Evolutionary conservation across 2,888 invertebrate species (phyloP), one percentile per base, ranked within the genome.

Genomic region (Linnaemya tessellans): DNA sequence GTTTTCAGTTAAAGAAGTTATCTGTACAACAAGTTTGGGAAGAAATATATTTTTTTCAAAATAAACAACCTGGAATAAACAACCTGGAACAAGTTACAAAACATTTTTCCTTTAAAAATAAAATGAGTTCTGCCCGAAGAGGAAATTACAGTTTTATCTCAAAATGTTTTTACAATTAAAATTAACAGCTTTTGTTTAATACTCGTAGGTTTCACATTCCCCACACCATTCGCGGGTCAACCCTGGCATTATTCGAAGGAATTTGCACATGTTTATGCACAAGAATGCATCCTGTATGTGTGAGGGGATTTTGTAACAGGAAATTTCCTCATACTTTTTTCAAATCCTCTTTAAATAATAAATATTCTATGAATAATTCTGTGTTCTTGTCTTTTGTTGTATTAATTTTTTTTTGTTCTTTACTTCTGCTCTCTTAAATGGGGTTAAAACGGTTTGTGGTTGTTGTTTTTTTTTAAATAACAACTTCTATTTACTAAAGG

Each of bases 301-400:
- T 18, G 43, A 30, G 30, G n/a, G 7, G 7, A 30, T 54, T 62
- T 65, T 30, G 51, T 56, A 65, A 20, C 25, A 25, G 65, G 13
- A 43, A 38, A 22, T 30, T 13, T 75, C 9, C 7, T 11, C 7
- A 25, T 43, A 25, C 3, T 60, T 18, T 68, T 18, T 64, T 43
- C 43, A 64, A 74, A 75, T 79, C 84, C 74, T 67, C 22, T 83
- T 73, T 78, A 43, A 79, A 74, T 64, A 83, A 74, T 74, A 62
- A 68, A 79, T 74, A 22, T 11, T 0, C 67, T 67, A 67, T 65
- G 56, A 58, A 77, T 65, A 58, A 58, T 77, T 58, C 38, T 18
- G 18, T 9, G n/a, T 54, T 56, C 3, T 41, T 41, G 41, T 11
- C 3, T 15, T 49, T 18, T 71, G 10, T 11, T 10, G 2, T 54